These are phyloP conservation scores for Megalopta genalis DNA, from an alignment of 1,140 invertebrate species.

Conservation along the genomic window DNA sequence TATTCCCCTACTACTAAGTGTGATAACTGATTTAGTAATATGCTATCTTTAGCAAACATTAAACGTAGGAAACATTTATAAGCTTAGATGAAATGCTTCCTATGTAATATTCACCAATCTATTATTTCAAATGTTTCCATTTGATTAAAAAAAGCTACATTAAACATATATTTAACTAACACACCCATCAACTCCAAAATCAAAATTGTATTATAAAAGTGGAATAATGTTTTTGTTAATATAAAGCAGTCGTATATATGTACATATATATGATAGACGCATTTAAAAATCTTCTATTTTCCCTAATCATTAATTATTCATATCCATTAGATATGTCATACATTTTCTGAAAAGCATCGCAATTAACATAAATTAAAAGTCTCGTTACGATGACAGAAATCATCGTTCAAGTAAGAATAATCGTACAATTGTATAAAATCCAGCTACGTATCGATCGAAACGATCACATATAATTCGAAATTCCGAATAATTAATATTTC, in stretches of 20 bases:
- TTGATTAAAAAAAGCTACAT: no score
- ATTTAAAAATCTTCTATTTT: neutral
- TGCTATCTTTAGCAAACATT: slow-evolving; percentile 42
- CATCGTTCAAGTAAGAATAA: neutral
- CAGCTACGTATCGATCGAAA: no score
- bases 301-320: neutral
- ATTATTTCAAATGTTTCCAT: neutral
- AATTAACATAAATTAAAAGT: neutral
- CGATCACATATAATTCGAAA: neutral
- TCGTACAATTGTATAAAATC: neutral
- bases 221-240: no score
- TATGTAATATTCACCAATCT: neutral
- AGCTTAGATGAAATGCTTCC: neutral
- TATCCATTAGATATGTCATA: neutral
- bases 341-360: neutral
- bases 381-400: neutral
- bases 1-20: slow-evolving; percentile 30
- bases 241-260: no score
- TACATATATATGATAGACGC: neutral
- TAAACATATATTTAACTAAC: no score
- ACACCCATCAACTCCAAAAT: no score
- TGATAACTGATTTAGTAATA: slow-evolving; percentile 45
- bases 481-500: slow-evolving; percentile 22
- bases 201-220: no score
- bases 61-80: neutral